These are phyloP conservation scores for Eriosoma lanigerum DNA, from an alignment of 1,140 invertebrate species.

Conservation along the genomic window DNA sequence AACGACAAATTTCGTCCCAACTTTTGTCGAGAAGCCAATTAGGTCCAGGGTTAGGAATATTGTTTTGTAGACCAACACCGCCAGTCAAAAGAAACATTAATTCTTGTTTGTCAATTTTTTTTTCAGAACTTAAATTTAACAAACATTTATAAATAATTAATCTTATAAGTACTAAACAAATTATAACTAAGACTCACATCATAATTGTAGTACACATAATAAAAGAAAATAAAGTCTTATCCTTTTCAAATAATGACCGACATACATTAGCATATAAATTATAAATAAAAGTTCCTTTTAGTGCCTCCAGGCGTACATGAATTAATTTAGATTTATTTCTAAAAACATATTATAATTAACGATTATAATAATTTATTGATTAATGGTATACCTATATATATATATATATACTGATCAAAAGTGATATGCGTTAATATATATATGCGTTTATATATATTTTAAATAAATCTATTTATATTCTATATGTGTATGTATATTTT, in stretches of 20 bases:
- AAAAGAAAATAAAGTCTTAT: conserved; percentile 91
- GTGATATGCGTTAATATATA: no score
- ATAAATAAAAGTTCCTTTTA: conserved; percentile 82
- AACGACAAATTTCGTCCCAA: conserved; percentile 80
- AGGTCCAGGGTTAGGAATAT: conserved; percentile 59
- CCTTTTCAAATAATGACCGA: conserved; percentile 90
- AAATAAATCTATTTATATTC: no score
- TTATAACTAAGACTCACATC: conserved; percentile 56
- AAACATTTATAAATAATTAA: background rate
- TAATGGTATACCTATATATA: no score
- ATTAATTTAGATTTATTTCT: conserved; percentile 76
- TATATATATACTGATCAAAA: no score
- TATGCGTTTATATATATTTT: no score
- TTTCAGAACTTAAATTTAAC: background rate
- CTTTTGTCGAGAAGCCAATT: conserved; percentile 78
- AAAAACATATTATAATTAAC: background rate
- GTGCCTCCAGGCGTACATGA: conserved; percentile 69
- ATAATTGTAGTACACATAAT: conserved; percentile 79
- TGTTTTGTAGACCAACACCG: conserved; percentile 74
- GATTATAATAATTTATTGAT: no score
- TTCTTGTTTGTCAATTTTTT: conserved; percentile 72
- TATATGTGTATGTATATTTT: no score
- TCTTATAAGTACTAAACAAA: background rate
- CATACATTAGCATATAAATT: conserved; percentile 89
- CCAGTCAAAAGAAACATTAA: conserved; percentile 82